Percentiles rank a stretch among this genome's conserved stretches.
Evolutionary conservation across 2,797 vertebrate genomes (phyloP).

Genomic region (Mus spretus): DNA sequence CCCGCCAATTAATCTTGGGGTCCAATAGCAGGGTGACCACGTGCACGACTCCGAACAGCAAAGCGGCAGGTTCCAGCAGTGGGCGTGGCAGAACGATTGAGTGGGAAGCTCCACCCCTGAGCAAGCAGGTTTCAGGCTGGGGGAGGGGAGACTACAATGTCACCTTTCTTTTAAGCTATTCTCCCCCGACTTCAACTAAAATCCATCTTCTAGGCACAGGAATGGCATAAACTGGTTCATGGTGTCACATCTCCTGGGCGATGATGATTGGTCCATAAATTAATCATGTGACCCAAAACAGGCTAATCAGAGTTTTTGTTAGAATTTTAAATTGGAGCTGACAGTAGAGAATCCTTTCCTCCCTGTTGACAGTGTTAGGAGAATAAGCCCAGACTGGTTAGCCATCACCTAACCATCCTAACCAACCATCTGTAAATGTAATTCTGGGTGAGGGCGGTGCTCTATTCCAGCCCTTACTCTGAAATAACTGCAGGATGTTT

Average conservation of each 20-base stretch:
- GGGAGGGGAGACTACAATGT: too few relatives aligned
- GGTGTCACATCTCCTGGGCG: neutral
- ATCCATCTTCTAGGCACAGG: neutral
- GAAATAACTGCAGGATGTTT: too few relatives aligned
- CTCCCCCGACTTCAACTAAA: neutral
- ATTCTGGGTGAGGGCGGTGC: too few relatives aligned
- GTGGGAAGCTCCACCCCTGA: too few relatives aligned
- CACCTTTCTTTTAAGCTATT: neutral
- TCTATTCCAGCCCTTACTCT: too few relatives aligned
- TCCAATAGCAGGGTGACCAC: too few relatives aligned
- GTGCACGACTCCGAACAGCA: too few relatives aligned
- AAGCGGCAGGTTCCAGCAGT: too few relatives aligned
- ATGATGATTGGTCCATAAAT: neutral
- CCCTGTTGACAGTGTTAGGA: neutral
- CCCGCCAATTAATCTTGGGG: too few relatives aligned
- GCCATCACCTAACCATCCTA: neutral
- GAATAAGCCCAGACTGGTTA: neutral
- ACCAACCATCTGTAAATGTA: neutral
- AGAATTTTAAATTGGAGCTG: neutral
- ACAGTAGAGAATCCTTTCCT: neutral
- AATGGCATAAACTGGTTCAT: neutral
- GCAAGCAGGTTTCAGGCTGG: too few relatives aligned
- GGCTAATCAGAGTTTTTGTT: neutral
- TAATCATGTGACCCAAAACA: neutral
- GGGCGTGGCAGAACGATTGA: too few relatives aligned